These are phyloP conservation scores for Brienomyrus longianalis DNA, from an alignment of 2,113 vertebrate species.

Conservation along the genomic window DNA sequence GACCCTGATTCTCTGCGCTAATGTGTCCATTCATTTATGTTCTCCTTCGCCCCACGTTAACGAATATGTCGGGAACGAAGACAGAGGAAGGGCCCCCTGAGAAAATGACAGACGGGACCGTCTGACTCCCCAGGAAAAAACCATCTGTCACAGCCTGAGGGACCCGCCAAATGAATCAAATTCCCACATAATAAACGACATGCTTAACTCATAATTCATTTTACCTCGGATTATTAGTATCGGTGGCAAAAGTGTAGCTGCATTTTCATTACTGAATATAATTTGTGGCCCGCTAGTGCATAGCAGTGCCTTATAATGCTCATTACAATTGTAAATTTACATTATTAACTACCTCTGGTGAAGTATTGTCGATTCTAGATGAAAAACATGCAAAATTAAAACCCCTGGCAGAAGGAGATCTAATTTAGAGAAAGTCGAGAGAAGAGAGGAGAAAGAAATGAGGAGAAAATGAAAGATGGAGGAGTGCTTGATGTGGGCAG, in stretches of 20 bases:
- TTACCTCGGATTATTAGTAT: neutral
- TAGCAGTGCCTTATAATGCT: neutral
- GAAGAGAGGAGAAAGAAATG: neutral
- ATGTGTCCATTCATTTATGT: neutral
- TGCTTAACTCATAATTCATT: neutral
- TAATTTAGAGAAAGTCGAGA: neutral
- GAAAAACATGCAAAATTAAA: neutral
- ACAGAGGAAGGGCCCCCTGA: neutral
- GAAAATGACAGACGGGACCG: neutral
- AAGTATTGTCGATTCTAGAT: neutral
- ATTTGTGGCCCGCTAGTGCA: neutral
- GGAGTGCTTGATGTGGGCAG: conserved; percentile 6
- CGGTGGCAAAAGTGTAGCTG: neutral
- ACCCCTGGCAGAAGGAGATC: neutral
- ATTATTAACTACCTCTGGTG: neutral
- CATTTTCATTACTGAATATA: neutral
- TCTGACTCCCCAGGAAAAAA: neutral
- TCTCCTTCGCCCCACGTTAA: neutral
- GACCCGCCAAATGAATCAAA: neutral
- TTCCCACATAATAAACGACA: neutral
- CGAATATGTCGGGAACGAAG: neutral
- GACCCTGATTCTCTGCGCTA: neutral
- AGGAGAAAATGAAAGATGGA: neutral
- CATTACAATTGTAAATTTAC: neutral
- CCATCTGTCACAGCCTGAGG: conserved; percentile 10